Base-by-base conservation (phyloP, 2,797 vertebrate genomes). In the Clangula hyemalis region DNA sequence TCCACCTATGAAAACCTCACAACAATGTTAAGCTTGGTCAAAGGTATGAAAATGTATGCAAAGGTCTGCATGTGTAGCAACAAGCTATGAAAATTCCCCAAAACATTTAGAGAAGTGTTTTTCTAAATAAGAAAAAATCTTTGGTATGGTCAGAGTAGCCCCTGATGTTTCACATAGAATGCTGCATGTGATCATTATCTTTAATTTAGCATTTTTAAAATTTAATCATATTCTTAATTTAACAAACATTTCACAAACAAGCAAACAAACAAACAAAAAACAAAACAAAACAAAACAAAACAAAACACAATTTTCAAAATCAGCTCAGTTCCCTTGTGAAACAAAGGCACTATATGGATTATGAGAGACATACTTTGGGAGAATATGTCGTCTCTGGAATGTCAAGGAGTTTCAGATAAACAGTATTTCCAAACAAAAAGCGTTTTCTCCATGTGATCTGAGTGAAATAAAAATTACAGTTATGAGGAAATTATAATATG, bases 381-480 rank as follows among this genome's bases (percentile, higher is more conserved):
- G 68, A 94, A 83, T 85, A 68, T 95, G 88, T 94, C 51, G 89
- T 91, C 90, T 96, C 91, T 69, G 87, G 96, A 97, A 98, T 97
- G 94, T 89, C 95, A 97, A 97, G 90, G 86, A 97, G 77, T 38
- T 97, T 97, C 92, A 94, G 87, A 94, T 80, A 90, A 93, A 91
- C 4, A 2, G 45, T 89, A 79, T 94, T 90, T 86, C 77, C 73
- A 97, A 95, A 94, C 72, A 90, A 45, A 95, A 96, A 95, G 68
- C 65, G 39, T 95, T 90, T 70, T 15, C 36, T 96, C 97, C 70
- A 62, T 83, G n/a, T 94, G 68, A 90, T 90, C 89, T 93, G 73
- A 77, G 62, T 95, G 85, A 95, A 38, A 68, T 64, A 95, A 94
- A 96, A 90, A 58, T 90, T 94, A 94, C 90, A 87, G 86, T 90